Percentiles rank a stretch among this genome's conserved stretches.
These are phyloP conservation scores for Orgyia antiqua DNA, from an alignment of 2,888 invertebrate species.

Conservation along the genomic window DNA sequence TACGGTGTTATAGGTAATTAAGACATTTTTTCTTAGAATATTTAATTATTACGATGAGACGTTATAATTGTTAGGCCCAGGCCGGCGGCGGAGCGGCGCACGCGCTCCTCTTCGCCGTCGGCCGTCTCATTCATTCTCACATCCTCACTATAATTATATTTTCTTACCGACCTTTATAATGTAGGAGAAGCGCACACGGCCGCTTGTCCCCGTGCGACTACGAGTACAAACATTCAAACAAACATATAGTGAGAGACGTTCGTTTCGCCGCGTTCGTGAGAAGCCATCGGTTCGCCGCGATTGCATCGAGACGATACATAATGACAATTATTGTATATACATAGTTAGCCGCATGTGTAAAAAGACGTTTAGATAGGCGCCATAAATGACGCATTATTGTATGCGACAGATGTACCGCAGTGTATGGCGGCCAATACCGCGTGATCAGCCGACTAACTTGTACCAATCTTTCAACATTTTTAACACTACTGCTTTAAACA, in stretches of 20 bases:
- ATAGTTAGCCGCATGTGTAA: constrained; percentile 76
- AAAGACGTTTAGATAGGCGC: constrained; percentile 55
- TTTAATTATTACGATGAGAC: constrained; percentile 76
- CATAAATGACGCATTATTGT: constrained; percentile 39
- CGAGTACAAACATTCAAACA: constrained; percentile 60
- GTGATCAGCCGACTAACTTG: constrained; percentile 21
- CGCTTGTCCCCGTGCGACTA: constrained; percentile 71
- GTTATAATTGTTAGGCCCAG: constrained; percentile 71
- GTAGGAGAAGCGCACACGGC: constrained; percentile 73
- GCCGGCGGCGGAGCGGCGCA: constrained; percentile 54
- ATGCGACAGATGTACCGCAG: constrained; percentile 37
- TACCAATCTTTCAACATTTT: constrained; percentile 10
- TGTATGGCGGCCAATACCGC: constrained; percentile 19
- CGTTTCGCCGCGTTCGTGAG: constrained; percentile 72
- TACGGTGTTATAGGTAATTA: constrained; percentile 78
- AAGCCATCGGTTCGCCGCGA: constrained; percentile 76
- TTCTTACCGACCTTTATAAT: constrained; percentile 72
- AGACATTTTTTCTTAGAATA: constrained; percentile 78
- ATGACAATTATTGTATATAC: constrained; percentile 71
- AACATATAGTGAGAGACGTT: constrained; percentile 66
- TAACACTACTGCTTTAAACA: not conserved
- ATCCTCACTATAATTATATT: constrained; percentile 77
- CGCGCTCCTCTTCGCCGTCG: constrained; percentile 52
- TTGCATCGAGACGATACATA: constrained; percentile 61
- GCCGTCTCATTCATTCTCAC: constrained; percentile 70